Percentiles rank a stretch among this genome's conserved stretches.
phyloP scores from a whole-genome alignment of 2,113 vertebrate genomes.

The Capreolus pygargus region DNA sequence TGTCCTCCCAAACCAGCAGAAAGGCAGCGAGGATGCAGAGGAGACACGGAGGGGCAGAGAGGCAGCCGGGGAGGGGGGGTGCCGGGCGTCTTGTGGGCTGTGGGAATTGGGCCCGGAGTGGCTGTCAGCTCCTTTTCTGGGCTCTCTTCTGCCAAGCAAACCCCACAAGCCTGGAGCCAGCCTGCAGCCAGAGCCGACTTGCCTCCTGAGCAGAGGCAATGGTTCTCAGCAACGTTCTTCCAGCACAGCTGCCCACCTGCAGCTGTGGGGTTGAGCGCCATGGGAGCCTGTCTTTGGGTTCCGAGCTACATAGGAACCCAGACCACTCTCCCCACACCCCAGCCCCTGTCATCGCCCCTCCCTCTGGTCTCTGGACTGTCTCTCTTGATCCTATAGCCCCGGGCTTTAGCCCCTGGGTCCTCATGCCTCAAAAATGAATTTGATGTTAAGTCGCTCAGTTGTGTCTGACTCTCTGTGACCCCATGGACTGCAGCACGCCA shows the following conservation, averaged over 20 bases:
- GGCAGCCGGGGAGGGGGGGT: not conserved
- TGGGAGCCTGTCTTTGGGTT: not conserved
- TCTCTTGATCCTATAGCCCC: fast-evolving
- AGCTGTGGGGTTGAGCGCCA: not conserved
- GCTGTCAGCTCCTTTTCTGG: fast-evolving
- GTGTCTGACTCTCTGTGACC: not conserved
- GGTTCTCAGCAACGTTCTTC: not conserved
- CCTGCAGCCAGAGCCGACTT: not conserved
- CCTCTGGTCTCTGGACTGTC: not conserved
- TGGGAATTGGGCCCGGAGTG: not conserved
- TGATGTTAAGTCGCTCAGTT: not conserved
- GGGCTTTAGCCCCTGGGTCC: fast-evolving
- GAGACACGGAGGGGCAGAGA: not conserved
- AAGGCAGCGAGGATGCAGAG: fast-evolving
- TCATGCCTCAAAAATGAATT: not conserved
- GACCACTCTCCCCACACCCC: fast-evolving
- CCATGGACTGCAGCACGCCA: not conserved
- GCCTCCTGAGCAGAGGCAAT: no score
- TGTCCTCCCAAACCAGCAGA: not conserved
- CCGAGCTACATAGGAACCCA: not conserved
- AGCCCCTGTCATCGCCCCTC: fast-evolving
- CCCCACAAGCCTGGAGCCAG: not conserved
- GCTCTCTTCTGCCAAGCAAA: not conserved
- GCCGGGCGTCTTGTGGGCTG: no score
- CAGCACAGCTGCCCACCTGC: no score